Evolutionary conservation across 1,140 invertebrate species (phyloP).

Genomic region (Drosophila pseudoananassae): DNA sequence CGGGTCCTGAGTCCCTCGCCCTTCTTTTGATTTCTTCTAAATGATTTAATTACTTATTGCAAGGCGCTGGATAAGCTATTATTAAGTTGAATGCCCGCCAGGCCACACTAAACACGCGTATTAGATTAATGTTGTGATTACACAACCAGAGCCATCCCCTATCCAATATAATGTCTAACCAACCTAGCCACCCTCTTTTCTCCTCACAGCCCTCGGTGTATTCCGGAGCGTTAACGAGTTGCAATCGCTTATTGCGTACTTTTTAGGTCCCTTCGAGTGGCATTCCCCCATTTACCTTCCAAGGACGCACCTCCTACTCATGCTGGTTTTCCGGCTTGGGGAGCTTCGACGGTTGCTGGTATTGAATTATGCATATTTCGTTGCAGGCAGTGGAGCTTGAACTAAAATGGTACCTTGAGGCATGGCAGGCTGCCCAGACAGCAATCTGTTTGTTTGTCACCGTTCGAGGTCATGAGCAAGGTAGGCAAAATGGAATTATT

Average conservation of each 20-base stretch:
- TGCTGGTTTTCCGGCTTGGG: neutral
- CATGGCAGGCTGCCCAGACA: conserved; percentile 21
- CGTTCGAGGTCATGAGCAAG: neutral
- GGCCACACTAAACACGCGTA: conserved; percentile 60
- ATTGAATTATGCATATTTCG: conserved; percentile 74
- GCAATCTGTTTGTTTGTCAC: conserved; percentile 54
- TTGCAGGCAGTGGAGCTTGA: conserved; percentile 45
- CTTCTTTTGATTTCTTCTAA: conserved; percentile 61
- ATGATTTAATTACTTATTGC: conserved; percentile 72
- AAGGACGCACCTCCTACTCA: conserved; percentile 7
- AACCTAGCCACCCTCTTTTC: neutral
- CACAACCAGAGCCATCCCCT: neutral
- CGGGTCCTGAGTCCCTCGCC: neutral
- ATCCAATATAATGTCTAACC: neutral
- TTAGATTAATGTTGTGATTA: conserved; percentile 75
- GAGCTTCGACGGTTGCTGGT: conserved; percentile 2
- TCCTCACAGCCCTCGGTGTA: neutral
- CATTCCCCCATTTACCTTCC: conserved; percentile 6
- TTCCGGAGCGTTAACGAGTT: conserved; percentile 64
- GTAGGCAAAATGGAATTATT: conserved; percentile 28
- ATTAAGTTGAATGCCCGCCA: conserved; percentile 56
- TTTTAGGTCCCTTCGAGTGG: conserved; percentile 29
- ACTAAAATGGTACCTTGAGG: conserved; percentile 18
- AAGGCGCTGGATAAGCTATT: conserved; percentile 58
- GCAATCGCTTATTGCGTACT: conserved; percentile 60